Base-by-base conservation (phyloP, 2,113 vertebrate genomes). In the Aptenodytes forsteri region DNA sequence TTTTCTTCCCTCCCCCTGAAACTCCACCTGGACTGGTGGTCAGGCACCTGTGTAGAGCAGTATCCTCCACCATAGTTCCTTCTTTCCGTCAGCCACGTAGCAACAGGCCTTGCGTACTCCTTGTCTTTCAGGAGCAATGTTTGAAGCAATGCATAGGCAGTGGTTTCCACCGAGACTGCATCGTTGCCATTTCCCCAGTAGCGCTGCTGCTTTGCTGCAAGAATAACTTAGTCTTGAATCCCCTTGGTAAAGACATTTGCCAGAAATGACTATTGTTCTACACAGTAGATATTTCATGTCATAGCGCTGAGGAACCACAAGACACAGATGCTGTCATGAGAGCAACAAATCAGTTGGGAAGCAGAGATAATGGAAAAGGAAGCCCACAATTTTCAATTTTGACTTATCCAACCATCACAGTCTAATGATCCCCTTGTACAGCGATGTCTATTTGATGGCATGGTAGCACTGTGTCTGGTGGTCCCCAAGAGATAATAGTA, bases 131-230 rank as follows among this genome's bases (percentile, higher is more conserved):
- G 97, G 55, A 90, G 87, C 77, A 99, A 54, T 4, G 98, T 98
- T 27, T 98, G 93, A 27, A 99, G 96, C 49, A 99, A 96, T 23
- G 98, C 98, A 18, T 99, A 99, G 50, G 98, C 98, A 7, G 98
- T 98, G 34, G 97, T 97, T 95, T 99, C 98, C 83, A 99, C 89
- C 0, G 98, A 98, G 50, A 98, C 54, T 4, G 97, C 98, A 8
- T 98, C 54, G 4, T 92, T 59, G 36, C 97, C 91, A 0, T 79
- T 72, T 52, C 97, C 97, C 97, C 96, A 97, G 80, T 95, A 82
- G 19, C 94, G 97, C 11, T 96, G 96, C 70, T 95, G 72, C 36
- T 75, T 97, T 89, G 14, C 97, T 97, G 97, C 56, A 97, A 96
- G 47, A 94, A 84, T 12, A 87, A 94, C 4, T 54, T 69, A 72